Percentiles rank a stretch among this genome's conserved stretches.
These are phyloP conservation scores for Agonum fuliginosum DNA, from an alignment of 2,888 invertebrate genomes.

Conservation along the genomic window DNA sequence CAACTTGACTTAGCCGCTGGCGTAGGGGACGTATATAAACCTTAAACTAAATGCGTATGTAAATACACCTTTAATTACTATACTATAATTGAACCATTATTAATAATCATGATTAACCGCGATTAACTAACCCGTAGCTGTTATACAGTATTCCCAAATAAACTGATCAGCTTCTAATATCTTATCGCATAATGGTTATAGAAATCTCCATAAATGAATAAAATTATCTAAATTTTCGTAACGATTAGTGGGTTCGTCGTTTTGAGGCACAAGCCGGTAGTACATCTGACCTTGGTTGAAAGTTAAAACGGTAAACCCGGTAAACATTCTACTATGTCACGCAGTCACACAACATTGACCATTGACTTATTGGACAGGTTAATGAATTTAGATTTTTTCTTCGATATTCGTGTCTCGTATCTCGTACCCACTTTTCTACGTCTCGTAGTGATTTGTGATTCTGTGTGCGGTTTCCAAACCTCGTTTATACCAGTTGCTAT, in stretches of 20 bases:
- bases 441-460: no score
- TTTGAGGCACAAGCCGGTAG: not conserved
- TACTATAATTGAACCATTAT: no score
- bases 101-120: no score
- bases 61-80: no score
- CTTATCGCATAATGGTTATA: no score
- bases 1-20: no score
- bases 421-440: not conserved
- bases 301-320: not conserved
- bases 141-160: no score
- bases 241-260: conserved; percentile 7
- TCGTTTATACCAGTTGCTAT: not conserved
- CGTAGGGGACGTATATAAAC: no score
- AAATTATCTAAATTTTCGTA: not conserved
- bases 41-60: no score
- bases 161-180: no score
- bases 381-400: conserved; percentile 39
- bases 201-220: no score
- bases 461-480: not conserved
- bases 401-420: not conserved
- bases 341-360: not conserved
- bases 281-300: conserved; percentile 1
- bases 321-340: not conserved
- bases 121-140: no score
- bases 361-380: conserved; percentile 15